A percentile compares a stretch with the other conserved stretches of the same genome.
These are phyloP conservation scores for Sarcophaga variegata DNA, from an alignment of 2,888 invertebrate species.

Conservation along the genomic window DNA sequence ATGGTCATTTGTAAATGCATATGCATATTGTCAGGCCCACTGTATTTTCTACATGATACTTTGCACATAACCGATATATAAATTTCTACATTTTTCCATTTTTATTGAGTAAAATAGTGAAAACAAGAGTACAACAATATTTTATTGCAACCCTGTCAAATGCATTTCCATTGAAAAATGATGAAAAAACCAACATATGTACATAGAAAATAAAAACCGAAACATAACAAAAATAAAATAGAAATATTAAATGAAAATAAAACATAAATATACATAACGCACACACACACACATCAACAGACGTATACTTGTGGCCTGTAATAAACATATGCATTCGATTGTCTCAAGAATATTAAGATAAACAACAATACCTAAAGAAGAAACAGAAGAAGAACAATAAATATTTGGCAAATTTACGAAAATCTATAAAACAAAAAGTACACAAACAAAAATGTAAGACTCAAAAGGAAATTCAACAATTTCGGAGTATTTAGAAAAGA, in stretches of 20 bases:
- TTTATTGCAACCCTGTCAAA: conserved; percentile 64
- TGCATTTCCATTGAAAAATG: conserved; percentile 44
- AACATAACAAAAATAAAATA: conserved; percentile 42
- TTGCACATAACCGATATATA: conserved; percentile 46
- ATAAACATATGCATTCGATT: conserved; percentile 35
- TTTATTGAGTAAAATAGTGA: conserved; percentile 41
- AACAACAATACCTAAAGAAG: conserved; percentile 60
- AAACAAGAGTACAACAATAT: conserved; percentile 47
- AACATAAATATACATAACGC: conserved; percentile 38
- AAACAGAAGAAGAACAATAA: conserved; percentile 7
- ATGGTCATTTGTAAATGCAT: no score
- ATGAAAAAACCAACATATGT: conserved; percentile 6
- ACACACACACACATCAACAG: background rate
- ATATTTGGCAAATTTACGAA: conserved; percentile 61
- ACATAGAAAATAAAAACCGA: background rate
- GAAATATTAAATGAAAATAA: conserved; percentile 45
- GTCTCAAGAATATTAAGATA: conserved; percentile 61
- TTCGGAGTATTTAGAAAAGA: conserved; percentile 2
- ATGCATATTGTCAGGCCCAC: conserved; percentile 5
- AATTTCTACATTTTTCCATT: conserved; percentile 44
- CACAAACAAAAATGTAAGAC: conserved; percentile 34
- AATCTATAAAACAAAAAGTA: conserved; percentile 51
- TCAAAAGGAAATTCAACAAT: conserved; percentile 49
- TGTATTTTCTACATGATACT: conserved; percentile 33
- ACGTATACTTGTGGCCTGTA: background rate